phyloP scores from a whole-genome alignment of 1,140 invertebrate genomes.

The Drosophila tsacasi region DNA sequence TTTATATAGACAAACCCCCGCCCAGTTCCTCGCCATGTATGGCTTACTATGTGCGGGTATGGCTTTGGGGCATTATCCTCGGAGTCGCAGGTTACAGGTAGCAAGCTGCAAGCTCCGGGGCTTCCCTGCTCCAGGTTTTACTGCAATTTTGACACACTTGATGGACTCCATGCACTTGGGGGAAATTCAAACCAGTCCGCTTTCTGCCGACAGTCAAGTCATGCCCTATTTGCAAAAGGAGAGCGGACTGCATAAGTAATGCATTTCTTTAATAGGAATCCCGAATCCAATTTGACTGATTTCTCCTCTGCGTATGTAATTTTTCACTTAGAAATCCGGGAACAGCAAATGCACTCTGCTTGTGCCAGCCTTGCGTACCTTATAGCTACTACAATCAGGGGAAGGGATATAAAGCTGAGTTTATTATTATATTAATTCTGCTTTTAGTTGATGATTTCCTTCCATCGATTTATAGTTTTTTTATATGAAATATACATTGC shows the following conservation, averaged over 20 bases:
- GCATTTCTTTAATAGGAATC: slow-evolving; percentile 61
- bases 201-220: slow-evolving; percentile 14
- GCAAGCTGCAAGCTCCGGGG: slow-evolving; percentile 24
- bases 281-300: slow-evolving; percentile 35
- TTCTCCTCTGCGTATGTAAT: slow-evolving; percentile 13
- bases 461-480: background rate
- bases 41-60: slow-evolving; percentile 41
- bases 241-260: slow-evolving; percentile 48
- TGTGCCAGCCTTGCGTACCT: background rate
- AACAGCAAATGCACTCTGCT: background rate
- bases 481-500: background rate
- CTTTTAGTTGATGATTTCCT: background rate
- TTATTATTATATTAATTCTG: background rate
- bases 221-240: slow-evolving; percentile 41
- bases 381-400: background rate
- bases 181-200: slow-evolving; percentile 4
- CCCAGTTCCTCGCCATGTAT: slow-evolving; percentile 2
- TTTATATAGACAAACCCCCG: slow-evolving; percentile 72
- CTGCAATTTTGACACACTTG: slow-evolving; percentile 78
- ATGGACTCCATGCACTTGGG: slow-evolving; percentile 69
- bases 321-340: background rate
- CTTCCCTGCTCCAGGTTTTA: slow-evolving; percentile 60
- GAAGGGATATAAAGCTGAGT: background rate
- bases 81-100: slow-evolving; percentile 43
- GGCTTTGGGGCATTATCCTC: slow-evolving; percentile 51